phyloP scores from a whole-genome alignment of 1,140 invertebrate species.

The Pseudoatta argentina region DNA sequence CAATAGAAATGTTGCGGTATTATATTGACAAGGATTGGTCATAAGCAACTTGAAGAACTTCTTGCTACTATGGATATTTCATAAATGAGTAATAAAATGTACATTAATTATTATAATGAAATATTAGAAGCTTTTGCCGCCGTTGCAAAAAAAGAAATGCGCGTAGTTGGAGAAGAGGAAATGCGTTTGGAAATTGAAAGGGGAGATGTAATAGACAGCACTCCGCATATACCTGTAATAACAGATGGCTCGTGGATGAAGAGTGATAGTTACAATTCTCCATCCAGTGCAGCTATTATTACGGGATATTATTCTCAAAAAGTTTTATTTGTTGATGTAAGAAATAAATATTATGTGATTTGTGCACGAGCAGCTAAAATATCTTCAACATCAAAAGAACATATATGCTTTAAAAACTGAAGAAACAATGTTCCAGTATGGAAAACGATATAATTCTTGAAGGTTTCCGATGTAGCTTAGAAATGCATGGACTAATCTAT shows the following conservation, averaged over 20 bases:
- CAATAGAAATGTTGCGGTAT: no score
- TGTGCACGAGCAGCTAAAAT: background rate
- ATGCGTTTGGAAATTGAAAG: background rate
- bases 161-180: background rate
- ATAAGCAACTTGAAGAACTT: no score
- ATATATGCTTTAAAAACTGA: constrained; percentile 31
- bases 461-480: constrained; percentile 6
- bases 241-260: constrained; percentile 28
- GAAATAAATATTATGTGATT: background rate
- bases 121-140: constrained; percentile 7
- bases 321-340: background rate
- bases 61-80: no score
- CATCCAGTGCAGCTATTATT: background rate
- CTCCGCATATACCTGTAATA: constrained; percentile 22
- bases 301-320: background rate
- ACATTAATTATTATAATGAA: no score
- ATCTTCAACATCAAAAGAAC: background rate
- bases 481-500: constrained; percentile 26
- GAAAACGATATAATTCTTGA: constrained; percentile 11
- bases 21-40: no score
- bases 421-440: background rate
- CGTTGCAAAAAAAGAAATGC: constrained; percentile 14
- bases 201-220: background rate
- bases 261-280: background rate
- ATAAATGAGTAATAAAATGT: no score